These are phyloP conservation scores for Lamprologus speciosus DNA, from an alignment of 2,113 vertebrate genomes.

Conservation along the genomic window DNA sequence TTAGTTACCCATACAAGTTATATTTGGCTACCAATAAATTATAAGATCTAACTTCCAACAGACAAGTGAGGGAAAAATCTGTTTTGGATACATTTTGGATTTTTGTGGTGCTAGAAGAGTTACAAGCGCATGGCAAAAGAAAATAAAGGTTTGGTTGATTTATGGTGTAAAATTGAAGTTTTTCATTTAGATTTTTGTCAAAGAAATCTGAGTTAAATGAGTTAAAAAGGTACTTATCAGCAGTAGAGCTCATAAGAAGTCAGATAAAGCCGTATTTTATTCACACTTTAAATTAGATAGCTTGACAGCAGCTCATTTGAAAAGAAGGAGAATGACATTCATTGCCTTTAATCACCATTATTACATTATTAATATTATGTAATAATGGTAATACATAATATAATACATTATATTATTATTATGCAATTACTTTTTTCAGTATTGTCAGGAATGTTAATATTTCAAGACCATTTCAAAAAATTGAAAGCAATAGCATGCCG, in stretches of 20 bases:
- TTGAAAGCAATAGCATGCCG: fast-evolving
- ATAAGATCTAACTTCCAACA: not conserved
- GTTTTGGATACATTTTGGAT: not conserved
- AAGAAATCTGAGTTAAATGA: not conserved
- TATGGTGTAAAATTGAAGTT: not conserved
- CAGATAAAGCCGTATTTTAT: not conserved
- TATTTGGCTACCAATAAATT: not conserved
- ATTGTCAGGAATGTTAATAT: not conserved
- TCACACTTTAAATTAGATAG: not conserved
- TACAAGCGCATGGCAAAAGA: fast-evolving
- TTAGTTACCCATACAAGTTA: fast-evolving
- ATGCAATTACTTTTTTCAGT: not conserved
- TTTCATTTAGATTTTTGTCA: not conserved
- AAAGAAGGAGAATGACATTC: not conserved
- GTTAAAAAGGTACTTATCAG: not conserved
- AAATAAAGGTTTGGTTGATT: not conserved
- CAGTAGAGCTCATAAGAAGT: not conserved
- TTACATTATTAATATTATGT: not conserved
- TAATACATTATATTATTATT: not conserved
- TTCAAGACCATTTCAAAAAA: not conserved
- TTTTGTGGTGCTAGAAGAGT: not conserved
- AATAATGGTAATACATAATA: fast-evolving
- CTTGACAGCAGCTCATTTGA: not conserved
- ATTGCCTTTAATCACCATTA: not conserved
- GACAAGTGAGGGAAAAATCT: not conserved